A percentile compares a stretch with the other conserved stretches of the same genome.
Evolutionary conservation across 2,797 vertebrate genomes (phyloP).

Genomic region (Trachurus trachurus): DNA sequence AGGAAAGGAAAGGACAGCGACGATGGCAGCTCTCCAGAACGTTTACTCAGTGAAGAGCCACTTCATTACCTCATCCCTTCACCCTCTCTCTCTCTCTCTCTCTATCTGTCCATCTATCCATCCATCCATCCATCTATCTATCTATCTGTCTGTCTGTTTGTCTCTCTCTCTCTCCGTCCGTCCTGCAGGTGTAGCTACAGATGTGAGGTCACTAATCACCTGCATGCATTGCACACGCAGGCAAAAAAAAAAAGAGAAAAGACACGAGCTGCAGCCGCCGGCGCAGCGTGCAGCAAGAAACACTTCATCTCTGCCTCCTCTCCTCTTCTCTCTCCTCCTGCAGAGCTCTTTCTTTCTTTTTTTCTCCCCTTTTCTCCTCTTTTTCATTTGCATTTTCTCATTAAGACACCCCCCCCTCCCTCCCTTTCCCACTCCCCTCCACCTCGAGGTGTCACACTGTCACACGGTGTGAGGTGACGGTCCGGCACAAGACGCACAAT

Average conservation of each 20-base stretch:
- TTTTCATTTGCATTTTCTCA: slow-evolving; percentile 69
- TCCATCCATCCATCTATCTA: background rate
- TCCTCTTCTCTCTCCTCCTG: slow-evolving; percentile 32
- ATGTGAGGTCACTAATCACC: slow-evolving; percentile 70
- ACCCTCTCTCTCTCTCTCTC: background rate
- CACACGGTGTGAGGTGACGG: slow-evolving; percentile 13
- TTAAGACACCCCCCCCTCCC: slow-evolving; percentile 39
- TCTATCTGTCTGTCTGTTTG: background rate
- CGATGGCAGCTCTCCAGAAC: slow-evolving; percentile 10
- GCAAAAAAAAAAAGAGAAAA: slow-evolving; percentile 57
- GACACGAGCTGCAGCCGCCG: slow-evolving; percentile 33
- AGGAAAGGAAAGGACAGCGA: slow-evolving; percentile 18
- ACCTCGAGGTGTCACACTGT: slow-evolving; percentile 47
- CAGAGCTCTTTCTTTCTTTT: slow-evolving; percentile 38
- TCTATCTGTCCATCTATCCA: background rate
- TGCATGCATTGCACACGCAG: slow-evolving; percentile 50
- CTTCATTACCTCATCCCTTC: slow-evolving; percentile 13
- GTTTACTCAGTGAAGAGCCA: slow-evolving; percentile 28
- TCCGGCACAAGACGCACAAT: slow-evolving; percentile 10
- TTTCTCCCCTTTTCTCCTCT: slow-evolving; percentile 1
- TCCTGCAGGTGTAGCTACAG: slow-evolving; percentile 57
- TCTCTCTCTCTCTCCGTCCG: background rate
- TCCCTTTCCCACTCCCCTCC: slow-evolving; percentile 1
- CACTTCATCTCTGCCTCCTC: slow-evolving; percentile 36
- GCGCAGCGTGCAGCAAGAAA: slow-evolving; percentile 43